phyloP scores from a whole-genome alignment of 2,113 vertebrate genomes.

The Dasyornis broadbenti region DNA sequence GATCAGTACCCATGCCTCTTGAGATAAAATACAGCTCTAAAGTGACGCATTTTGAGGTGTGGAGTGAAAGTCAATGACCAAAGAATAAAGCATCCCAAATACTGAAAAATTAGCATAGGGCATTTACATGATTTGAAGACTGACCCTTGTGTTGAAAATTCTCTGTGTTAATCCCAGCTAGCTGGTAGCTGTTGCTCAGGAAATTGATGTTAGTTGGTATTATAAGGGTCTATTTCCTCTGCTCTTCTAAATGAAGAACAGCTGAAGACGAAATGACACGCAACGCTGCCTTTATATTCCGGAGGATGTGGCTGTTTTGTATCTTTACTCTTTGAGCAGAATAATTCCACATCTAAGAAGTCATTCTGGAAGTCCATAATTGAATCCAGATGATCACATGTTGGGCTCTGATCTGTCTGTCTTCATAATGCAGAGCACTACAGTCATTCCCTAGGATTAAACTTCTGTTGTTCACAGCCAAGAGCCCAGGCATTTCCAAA shows the following conservation, averaged over 20 bases:
- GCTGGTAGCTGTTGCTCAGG: not conserved
- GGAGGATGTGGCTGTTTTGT: constrained; percentile 35
- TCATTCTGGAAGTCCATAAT: not conserved
- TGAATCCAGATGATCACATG: not conserved
- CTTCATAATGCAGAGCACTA: not conserved
- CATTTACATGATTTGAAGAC: not conserved
- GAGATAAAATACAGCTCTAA: not conserved
- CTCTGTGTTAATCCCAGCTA: not conserved
- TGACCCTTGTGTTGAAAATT: not conserved
- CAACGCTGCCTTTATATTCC: not conserved
- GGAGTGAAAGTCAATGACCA: not conserved
- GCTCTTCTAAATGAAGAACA: not conserved
- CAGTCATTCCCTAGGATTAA: not conserved
- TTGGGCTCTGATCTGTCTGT: not conserved
- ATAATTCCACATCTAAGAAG: constrained; percentile 47
- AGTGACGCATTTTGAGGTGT: not conserved
- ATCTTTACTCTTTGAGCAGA: not conserved
- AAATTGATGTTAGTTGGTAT: not conserved
- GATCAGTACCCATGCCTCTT: not conserved
- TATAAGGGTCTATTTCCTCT: not conserved
- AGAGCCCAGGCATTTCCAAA: not conserved
- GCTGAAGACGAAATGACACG: not conserved
- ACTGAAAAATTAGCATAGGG: not conserved
- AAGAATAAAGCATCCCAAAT: not conserved
- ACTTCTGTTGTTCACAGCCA: not conserved